Evolutionary conservation across 2,888 invertebrate species (phyloP).

Genomic region (Reticulitermes lucifugus): DNA sequence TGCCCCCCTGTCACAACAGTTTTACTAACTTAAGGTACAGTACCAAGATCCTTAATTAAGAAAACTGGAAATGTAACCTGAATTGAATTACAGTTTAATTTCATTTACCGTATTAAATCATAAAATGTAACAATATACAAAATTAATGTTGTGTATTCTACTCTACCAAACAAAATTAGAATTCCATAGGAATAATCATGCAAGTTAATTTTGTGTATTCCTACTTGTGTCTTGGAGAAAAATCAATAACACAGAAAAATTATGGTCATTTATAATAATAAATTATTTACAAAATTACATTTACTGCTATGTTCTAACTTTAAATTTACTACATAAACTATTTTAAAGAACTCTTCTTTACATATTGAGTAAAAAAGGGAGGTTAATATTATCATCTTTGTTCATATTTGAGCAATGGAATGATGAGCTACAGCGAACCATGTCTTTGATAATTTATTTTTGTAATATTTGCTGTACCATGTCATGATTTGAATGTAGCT

Average conservation of each 20-base stretch:
- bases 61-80: neutral
- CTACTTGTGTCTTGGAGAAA: slow-evolving; percentile 11
- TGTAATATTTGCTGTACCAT: neutral
- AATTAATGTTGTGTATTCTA: slow-evolving; percentile 7
- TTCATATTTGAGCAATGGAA: slow-evolving; percentile 33
- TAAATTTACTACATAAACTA: slow-evolving; percentile 1
- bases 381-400: slow-evolving; percentile 28
- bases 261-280: slow-evolving; percentile 39
- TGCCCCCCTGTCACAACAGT: neutral
- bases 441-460: neutral
- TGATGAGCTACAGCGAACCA: slow-evolving; percentile 5
- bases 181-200: slow-evolving; percentile 46
- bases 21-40: neutral
- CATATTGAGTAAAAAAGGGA: neutral
- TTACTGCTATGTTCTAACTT: slow-evolving; percentile 38
- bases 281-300: slow-evolving; percentile 45
- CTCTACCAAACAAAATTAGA: slow-evolving; percentile 11
- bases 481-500: neutral
- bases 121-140: neutral
- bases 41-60: neutral
- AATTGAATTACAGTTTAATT: neutral
- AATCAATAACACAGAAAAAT: slow-evolving; percentile 15
- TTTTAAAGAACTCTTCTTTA: slow-evolving; percentile 17
- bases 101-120: neutral
- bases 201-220: slow-evolving; percentile 11